A percentile compares a stretch with the other conserved stretches of the same genome.
These are phyloP conservation scores for Drosophila arizonae DNA, from an alignment of 1,140 invertebrate species.

Conservation along the genomic window DNA sequence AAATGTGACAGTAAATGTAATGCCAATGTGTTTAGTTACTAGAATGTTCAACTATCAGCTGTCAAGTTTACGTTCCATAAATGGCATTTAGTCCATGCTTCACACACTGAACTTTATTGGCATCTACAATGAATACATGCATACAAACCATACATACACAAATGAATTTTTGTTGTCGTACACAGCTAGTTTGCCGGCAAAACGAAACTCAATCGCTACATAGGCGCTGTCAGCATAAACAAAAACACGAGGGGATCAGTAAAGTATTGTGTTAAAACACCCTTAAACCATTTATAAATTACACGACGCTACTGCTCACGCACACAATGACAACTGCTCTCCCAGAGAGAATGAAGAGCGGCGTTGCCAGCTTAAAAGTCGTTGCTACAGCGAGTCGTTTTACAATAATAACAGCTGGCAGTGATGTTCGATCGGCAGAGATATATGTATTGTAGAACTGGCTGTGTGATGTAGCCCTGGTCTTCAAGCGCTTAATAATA, in stretches of 20 bases:
- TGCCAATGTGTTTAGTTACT: slow-evolving; percentile 1
- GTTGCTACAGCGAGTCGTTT: slow-evolving; percentile 22
- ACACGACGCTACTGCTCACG: slow-evolving; percentile 25
- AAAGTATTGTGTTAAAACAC: background rate
- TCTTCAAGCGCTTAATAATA: background rate
- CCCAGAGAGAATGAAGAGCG: slow-evolving; percentile 10
- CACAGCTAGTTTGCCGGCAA: slow-evolving; percentile 41
- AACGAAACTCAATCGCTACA: slow-evolving; percentile 16
- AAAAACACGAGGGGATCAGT: background rate
- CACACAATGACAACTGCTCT: slow-evolving; percentile 27
- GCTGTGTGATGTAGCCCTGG: slow-evolving; percentile 18
- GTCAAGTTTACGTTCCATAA: background rate
- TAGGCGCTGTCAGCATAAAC: slow-evolving; percentile 8
- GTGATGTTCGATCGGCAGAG: slow-evolving; percentile 30
- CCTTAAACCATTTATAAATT: slow-evolving; percentile 11
- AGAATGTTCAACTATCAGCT: background rate
- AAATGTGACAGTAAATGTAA: slow-evolving; percentile 11
- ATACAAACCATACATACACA: background rate
- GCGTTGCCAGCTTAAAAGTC: slow-evolving; percentile 35
- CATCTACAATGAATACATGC: background rate
- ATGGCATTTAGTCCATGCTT: background rate
- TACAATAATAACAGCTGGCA: slow-evolving; percentile 28
- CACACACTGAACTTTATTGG: background rate
- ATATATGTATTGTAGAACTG: background rate
- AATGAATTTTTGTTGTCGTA: slow-evolving; percentile 25